These are phyloP conservation scores for Podabrus alpinus DNA, from an alignment of 2,888 invertebrate species.

Conservation along the genomic window DNA sequence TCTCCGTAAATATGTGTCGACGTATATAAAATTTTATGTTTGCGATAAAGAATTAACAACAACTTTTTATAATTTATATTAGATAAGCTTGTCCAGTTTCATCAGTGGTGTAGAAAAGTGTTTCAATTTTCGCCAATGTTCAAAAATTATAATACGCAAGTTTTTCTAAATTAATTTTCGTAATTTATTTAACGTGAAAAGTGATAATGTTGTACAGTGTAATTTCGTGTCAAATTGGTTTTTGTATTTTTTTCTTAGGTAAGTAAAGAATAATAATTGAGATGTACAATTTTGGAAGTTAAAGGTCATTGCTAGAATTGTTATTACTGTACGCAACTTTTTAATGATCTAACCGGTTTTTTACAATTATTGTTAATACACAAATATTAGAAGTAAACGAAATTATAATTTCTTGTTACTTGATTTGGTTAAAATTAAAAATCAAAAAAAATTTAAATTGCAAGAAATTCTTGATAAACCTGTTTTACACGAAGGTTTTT, in stretches of 20 bases:
- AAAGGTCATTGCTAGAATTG: not conserved
- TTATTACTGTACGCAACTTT: not conserved
- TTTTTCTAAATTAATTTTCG: not conserved
- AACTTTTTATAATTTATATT: not conserved
- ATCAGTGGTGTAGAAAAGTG: not conserved
- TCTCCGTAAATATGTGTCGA: not conserved
- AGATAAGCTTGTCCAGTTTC: not conserved
- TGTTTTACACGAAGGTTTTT: no score
- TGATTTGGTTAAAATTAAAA: no score
- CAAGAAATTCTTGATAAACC: no score
- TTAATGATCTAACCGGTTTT: not conserved
- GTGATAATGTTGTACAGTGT: not conserved
- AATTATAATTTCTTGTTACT: no score
- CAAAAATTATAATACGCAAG: not conserved
- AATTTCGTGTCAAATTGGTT: not conserved
- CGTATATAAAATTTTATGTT: not conserved
- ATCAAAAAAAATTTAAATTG: no score
- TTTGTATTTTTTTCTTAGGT: not conserved
- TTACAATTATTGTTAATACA: not conserved
- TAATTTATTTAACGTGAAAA: not conserved
- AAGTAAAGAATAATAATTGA: not conserved
- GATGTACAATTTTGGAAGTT: not conserved
- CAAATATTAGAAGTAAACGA: no score
- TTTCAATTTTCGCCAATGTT: not conserved
- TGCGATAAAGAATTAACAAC: not conserved